Base-by-base conservation (phyloP, 2,888 invertebrate species). In the Ophioninae sp. region DNA sequence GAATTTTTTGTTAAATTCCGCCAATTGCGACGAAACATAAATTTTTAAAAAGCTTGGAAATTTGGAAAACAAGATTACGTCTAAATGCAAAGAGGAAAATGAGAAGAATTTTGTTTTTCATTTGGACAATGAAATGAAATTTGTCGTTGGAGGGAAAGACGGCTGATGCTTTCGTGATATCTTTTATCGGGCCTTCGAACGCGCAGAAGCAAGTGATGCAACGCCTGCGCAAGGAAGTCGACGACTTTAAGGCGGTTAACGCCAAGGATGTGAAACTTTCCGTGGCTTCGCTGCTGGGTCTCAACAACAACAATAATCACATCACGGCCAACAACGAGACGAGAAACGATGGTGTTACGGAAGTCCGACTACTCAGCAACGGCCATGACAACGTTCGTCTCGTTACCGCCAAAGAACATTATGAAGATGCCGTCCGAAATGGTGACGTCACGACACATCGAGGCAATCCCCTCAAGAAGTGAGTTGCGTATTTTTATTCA, bases 161-260 rank as follows among this genome's bases (percentile, higher is more conserved):
- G 85, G 85, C 73, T 86, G 79, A 87, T 23, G 13, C 6, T 69
- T 85, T 84, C 85, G 2, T 68, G 13, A 51, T 84, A 75, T 78
- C 73, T 81, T 82, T 84, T 81, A 1, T 1, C 0, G 8, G 51
- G 61, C 59, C 56, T 69, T 64, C 44, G 85, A 68, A 77, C 20
- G 90, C 93, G 84, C 92, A 95, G 95, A 95, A 94, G 93, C 90
- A 94, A 87, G 94, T 95, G 37, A 93, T 95, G 30, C 94, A 95
- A 82, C 93, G 94, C 87, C 91, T 95, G 86, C 93, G 95, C 68
- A 94, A 94, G 88, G 95, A 95, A 87, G 91, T 95, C 64, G 94
- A 96, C 86, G 87, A 94, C 17, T 94, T 94, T 88, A 94, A 94
- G 88, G 89, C 89, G 85, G 90, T 89, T 56, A 91, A 89, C 84